Percentiles rank a stretch among this genome's conserved stretches.
Evolutionary conservation across 2,797 vertebrate species (phyloP).

Genomic region (Sus cebifrons): DNA sequence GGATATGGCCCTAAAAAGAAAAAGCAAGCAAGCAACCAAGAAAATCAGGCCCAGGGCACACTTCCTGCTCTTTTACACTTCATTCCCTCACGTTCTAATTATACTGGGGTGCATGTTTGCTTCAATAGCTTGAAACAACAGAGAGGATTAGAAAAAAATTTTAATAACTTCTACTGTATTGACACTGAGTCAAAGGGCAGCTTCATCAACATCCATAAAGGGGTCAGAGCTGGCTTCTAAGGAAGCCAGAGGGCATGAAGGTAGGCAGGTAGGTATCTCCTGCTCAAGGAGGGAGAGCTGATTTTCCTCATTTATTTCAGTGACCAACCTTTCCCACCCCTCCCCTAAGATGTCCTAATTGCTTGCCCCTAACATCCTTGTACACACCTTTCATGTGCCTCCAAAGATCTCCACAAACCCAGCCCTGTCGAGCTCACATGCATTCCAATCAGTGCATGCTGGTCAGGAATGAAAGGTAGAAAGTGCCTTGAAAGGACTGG

Average conservation of each 20-base stretch:
- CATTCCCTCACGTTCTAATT: conserved; percentile 50
- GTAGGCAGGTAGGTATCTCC: conserved; percentile 61
- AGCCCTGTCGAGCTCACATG: neutral
- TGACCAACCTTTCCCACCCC: conserved; percentile 2
- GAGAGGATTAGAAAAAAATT: conserved; percentile 27
- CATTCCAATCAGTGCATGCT: neutral
- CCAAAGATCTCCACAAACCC: conserved; percentile 40
- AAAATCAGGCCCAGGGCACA: conserved; percentile 8
- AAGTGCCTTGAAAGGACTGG: neutral
- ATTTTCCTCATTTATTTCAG: conserved; percentile 71
- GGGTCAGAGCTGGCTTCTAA: neutral
- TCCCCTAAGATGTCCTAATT: neutral
- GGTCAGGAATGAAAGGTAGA: neutral
- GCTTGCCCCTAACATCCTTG: conserved; percentile 1
- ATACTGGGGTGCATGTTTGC: neutral
- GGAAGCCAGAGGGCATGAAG: conserved; percentile 68
- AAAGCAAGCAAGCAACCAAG: too few relatives aligned
- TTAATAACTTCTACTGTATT: conserved; percentile 63
- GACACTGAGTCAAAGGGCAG: conserved; percentile 46
- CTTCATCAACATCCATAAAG: conserved; percentile 36
- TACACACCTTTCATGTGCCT: neutral
- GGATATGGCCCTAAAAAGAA: too few relatives aligned
- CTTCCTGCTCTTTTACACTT: neutral
- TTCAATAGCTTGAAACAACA: conserved; percentile 38
- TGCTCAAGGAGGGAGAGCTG: conserved; percentile 60